Conservation (phyloP, 2,888 invertebrate species). For the Scelioninae gen. 2 region DNA sequence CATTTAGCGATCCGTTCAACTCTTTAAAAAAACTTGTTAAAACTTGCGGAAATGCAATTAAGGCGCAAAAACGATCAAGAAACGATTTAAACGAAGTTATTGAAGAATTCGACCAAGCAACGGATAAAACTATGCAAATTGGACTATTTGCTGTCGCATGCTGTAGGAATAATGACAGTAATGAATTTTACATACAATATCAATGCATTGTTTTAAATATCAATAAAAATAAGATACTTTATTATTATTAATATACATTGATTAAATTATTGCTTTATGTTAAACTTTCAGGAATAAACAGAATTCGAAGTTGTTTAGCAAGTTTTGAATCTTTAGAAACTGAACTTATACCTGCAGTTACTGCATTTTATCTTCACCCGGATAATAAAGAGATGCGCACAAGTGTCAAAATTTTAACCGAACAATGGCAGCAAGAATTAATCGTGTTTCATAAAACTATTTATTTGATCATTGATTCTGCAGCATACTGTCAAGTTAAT, state of each 20-base stretch:
- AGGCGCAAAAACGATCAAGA: conserved; percentile 65
- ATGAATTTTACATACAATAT: conserved; percentile 14
- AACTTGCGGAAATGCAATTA: conserved; percentile 70
- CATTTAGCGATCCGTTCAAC: conserved; percentile 71
- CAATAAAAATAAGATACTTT: not conserved
- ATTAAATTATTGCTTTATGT: not conserved
- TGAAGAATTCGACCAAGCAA: conserved; percentile 81
- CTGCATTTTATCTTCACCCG: conserved; percentile 75
- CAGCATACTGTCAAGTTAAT: conserved; percentile 81
- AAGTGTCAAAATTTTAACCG: conserved; percentile 76
- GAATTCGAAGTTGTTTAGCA: conserved; percentile 80
- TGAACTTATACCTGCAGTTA: conserved; percentile 80
- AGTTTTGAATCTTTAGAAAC: conserved; percentile 83
- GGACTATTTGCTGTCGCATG: conserved; percentile 83
- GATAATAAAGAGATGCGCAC: conserved; percentile 77
- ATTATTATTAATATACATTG: not conserved
- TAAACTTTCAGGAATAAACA: conserved; percentile 77
- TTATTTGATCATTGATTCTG: conserved; percentile 82
- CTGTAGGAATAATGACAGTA: conserved; percentile 75
- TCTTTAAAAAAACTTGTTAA: conserved; percentile 72
- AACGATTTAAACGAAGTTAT: conserved; percentile 77
- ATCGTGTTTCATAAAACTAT: conserved; percentile 78
- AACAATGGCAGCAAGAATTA: conserved; percentile 80
- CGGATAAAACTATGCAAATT: conserved; percentile 82
- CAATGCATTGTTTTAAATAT: no score